Evolutionary conservation across 2,797 vertebrate species (phyloP), one percentile per base, ranked within the genome.

Genomic region (Pempheris klunzingeri): DNA sequence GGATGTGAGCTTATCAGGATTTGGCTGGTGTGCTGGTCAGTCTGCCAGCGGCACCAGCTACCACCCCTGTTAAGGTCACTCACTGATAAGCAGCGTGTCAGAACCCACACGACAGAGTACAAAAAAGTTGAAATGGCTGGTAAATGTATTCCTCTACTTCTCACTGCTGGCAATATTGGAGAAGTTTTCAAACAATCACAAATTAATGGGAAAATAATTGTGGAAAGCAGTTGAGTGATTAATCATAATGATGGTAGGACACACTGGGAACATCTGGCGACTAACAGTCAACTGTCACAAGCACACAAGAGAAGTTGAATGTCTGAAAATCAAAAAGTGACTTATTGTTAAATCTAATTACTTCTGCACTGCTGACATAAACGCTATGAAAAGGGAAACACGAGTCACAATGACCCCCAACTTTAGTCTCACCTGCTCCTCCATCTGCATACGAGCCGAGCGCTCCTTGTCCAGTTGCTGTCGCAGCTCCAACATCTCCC

Each of bases 391-490:
- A 0, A 28, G 2, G 6, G 14, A 64, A 30, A 43, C 9, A 10
- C 0, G 0, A 47, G 15, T 22, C 13, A 34, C 15, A 5, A 43
- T 44, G 36, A 52, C 13, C 54, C 18, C 18, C 13, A 9, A 49
- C 11, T 11, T 18, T 13, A 2, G 18, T 17, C 83, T 88, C 80
- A 94, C 94, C 92, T 93, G 90, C 58, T 94, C 94, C 68, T 93
- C 94, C 65, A 93, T 83, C 73, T 90, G 91, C 88, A 92, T 90
- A 4, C 93, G 92, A 55, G 88, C 95, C 80, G 95, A 96, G 49
- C 90, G 90, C 79, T 94, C 92, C 71, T 91, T 92, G 64, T 92
- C 92, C 69, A 94, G 76, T 38, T 93, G 90, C 77, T 93, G 92
- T 6, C 91, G 81, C 32, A 97, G 78, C 80, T 91, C 92, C 5